These are phyloP conservation scores for Diceros bicornis DNA, from an alignment of 2,797 vertebrate species.

Conservation along the genomic window DNA sequence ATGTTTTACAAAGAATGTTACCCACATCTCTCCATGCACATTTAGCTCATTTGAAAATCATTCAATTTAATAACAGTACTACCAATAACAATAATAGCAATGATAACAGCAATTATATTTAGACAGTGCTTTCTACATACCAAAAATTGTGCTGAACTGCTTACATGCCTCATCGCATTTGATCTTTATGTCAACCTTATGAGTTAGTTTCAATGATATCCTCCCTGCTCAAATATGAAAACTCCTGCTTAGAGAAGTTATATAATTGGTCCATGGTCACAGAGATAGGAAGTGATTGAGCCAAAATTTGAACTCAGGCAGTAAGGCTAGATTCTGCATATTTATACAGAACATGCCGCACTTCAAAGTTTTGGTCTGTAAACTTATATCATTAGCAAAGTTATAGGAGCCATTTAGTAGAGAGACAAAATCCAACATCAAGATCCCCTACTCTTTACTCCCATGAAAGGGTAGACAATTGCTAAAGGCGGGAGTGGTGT, in stretches of 20 bases:
- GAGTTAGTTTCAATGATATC: neutral
- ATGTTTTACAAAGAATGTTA: neutral
- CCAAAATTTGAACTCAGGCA: neutral
- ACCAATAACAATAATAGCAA: neutral
- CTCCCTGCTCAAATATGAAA: neutral
- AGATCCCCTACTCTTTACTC: neutral
- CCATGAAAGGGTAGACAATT: neutral
- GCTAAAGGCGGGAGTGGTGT: rapidly evolving
- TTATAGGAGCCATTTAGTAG: neutral
- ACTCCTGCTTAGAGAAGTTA: neutral
- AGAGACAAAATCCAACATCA: neutral
- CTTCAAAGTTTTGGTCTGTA: neutral
- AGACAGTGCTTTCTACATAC: neutral
- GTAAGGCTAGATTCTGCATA: neutral
- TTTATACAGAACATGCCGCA: neutral
- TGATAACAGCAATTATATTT: neutral
- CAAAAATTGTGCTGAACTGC: neutral
- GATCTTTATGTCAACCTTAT: neutral
- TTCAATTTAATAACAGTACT: neutral
- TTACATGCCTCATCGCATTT: neutral
- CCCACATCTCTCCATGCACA: neutral
- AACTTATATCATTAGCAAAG: neutral
- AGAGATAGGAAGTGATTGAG: neutral
- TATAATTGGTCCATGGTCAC: neutral
- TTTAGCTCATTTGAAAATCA: neutral